Evolutionary conservation across 2,888 invertebrate genomes (phyloP).

Genomic region (Calameuta pallipes): DNA sequence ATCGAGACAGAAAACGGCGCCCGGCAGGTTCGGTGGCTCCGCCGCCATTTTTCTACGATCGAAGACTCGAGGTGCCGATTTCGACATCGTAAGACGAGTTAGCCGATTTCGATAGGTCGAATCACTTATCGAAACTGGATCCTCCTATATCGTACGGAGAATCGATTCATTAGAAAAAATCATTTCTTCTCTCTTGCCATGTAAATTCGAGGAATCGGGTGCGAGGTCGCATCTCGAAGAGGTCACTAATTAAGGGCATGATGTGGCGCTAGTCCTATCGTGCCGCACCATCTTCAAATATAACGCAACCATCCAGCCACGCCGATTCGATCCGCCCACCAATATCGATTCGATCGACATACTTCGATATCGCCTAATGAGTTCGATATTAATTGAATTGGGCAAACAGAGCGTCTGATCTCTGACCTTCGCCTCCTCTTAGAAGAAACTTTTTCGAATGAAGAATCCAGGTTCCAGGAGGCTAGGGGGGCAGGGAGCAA

Average conservation of each 20-base stretch:
- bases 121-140: too few species aligned
- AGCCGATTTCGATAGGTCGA: too few species aligned
- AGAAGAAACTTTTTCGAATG: neutral
- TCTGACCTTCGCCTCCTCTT: neutral
- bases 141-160: too few species aligned
- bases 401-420: neutral
- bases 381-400: constrained; percentile 8
- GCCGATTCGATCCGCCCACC: constrained; percentile 8
- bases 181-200: neutral
- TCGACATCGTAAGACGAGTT: too few species aligned
- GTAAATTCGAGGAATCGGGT: neutral
- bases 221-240: neutral
- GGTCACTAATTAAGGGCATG: constrained; percentile 13
- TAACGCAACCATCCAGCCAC: neutral
- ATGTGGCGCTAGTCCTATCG: constrained; percentile 7
- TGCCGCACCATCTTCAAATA: neutral
- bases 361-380: neutral
- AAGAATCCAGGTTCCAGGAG: neutral
- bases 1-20: neutral
- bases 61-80: neutral
- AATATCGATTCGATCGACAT: constrained; percentile 3
- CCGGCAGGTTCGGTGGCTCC: neutral
- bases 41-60: neutral
- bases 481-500: neutral
- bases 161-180: neutral